phyloP scores from a whole-genome alignment of 2,113 vertebrate genomes.

The Chunga burmeisteri region DNA sequence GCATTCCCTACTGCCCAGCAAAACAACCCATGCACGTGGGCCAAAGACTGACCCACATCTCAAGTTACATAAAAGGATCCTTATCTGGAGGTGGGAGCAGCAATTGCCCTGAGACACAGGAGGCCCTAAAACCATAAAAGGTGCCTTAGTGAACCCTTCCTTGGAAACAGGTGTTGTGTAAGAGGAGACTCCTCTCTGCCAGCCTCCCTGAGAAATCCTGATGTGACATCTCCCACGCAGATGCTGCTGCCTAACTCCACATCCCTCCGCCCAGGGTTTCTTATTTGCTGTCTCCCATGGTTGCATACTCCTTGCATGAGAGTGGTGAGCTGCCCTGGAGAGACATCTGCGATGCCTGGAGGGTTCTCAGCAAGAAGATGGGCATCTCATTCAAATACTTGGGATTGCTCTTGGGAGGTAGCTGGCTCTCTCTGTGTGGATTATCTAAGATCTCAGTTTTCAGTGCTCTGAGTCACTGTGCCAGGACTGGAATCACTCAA shows the following conservation, averaged over 20 bases:
- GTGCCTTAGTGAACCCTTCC: not conserved
- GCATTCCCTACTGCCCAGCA: not conserved
- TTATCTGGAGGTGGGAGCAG: not conserved
- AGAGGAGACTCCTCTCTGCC: not conserved
- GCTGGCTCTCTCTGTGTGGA: not conserved
- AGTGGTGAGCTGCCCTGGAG: fast-evolving
- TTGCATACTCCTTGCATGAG: not conserved
- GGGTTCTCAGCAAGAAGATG: not conserved
- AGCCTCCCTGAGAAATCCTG: not conserved
- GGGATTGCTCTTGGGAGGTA: not conserved
- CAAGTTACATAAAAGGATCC: not conserved
- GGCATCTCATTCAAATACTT: not conserved
- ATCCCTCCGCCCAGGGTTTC: not conserved
- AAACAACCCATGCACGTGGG: fast-evolving
- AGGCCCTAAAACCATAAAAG: not conserved
- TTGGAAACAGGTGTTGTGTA: not conserved
- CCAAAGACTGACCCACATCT: not conserved
- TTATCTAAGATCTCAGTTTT: not conserved
- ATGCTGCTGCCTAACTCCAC: not conserved
- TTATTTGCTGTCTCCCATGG: not conserved
- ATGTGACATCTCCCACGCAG: not conserved
- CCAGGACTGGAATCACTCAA: not conserved
- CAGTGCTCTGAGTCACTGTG: not conserved
- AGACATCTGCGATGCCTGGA: not conserved
- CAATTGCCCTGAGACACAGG: not conserved